Evolutionary conservation across 2,113 vertebrate species (phyloP), one percentile per base, ranked within the genome.

Genomic region (Ptyas mucosa): DNA sequence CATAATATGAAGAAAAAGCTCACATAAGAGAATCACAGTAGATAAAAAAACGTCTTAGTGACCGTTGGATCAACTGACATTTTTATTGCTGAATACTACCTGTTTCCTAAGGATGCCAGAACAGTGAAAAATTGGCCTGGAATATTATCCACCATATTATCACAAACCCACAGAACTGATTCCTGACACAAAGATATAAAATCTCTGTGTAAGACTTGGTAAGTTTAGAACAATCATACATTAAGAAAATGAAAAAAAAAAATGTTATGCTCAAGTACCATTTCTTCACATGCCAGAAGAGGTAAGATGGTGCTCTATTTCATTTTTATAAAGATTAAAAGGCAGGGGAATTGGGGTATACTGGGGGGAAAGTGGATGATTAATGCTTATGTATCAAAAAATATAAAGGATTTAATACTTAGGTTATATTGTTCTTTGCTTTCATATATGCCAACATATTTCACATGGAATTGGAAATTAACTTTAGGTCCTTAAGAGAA

Each of bases 1-100:
- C 20, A 61, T 55, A 49, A 39, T 15, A 87, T 8, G 26, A 46
- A 24, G 54, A 91, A 43, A 94, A 94, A 96, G 95, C 94, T 94
- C 93, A 95, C 89, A 91, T 85, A 2, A 94, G 95, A 43, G 8
- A 46, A 34, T 20, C 46, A 75, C 8, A 51, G 39, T 3, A 20
- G 7, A 87, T 46, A 11, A 64, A 85, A 85, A 43, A 69, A 23
- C 9, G 26, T 64, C 15, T 88, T 34, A 3, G 34, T 87, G 34
- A 88, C 61, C 91, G 90, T 87, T 87, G 85, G 88, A 94, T 0
- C 0, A 89, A 94, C 52, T 93, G 46, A 54, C 23, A 91, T 96
- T 95, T 39, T 96, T 95, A 93, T 94, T 95, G 92, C 24, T 91
- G 43, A 10, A 87, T 87, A 61, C 0, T 87, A 51, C 4, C 14